phyloP scores from a whole-genome alignment of 2,797 vertebrate genomes.

The Setipinna tenuifilis region DNA sequence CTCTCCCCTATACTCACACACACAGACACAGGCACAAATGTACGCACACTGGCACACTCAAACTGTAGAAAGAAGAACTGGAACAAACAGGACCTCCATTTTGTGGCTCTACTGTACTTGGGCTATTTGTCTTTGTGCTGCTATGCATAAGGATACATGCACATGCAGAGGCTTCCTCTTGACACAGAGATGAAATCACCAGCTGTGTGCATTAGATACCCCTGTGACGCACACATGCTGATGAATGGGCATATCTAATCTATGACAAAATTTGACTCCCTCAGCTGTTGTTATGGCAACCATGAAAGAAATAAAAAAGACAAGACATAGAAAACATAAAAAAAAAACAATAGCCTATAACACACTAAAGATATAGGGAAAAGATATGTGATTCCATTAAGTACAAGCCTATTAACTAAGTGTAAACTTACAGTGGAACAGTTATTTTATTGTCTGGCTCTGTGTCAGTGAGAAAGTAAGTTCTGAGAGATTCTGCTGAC shows the following conservation, averaged over 20 bases:
- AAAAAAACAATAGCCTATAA: too few species aligned
- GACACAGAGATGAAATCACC: slow-evolving; percentile 10
- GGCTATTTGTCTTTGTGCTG: not conserved
- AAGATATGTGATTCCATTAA: too few species aligned
- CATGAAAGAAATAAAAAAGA: not conserved
- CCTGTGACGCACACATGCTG: not conserved
- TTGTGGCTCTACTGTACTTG: slow-evolving; percentile 10
- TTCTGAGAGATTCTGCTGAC: too few species aligned
- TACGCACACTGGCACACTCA: too few species aligned
- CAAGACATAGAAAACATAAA: not conserved
- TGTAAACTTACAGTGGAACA: too few species aligned
- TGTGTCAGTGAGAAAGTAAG: too few species aligned
- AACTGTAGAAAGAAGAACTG: not conserved
- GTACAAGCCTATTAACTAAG: too few species aligned
- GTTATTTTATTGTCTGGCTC: too few species aligned
- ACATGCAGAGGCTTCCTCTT: not conserved
- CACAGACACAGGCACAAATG: too few species aligned
- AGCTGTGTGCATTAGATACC: slow-evolving; percentile 12
- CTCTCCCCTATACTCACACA: too few species aligned
- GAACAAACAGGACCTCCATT: not conserved
- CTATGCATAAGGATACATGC: not conserved
- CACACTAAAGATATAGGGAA: too few species aligned
- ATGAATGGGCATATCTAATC: not conserved
- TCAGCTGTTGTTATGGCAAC: slow-evolving; percentile 8
- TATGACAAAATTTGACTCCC: not conserved